Evolutionary conservation across 2,888 invertebrate genomes (phyloP).

Genomic region (Serrognathus titanus): DNA sequence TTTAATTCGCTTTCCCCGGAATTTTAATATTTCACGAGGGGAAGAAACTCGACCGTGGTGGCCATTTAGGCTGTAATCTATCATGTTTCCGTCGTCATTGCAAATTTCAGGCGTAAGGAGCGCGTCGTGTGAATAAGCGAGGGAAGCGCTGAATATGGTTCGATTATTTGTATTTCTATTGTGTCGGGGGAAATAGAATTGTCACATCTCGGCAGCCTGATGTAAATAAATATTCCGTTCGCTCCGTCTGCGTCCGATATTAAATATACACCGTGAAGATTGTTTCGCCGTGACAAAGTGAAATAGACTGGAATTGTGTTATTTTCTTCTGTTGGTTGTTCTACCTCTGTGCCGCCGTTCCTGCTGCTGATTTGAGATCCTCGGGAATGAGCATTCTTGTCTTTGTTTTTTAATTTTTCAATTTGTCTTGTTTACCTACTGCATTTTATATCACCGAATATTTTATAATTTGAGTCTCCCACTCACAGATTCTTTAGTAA

Average conservation of each 20-base stretch:
- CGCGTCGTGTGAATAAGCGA: background rate
- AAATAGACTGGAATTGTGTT: constrained; percentile 1
- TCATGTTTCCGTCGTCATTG: background rate
- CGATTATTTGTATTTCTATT: constrained; percentile 26
- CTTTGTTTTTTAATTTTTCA: too few relatives aligned
- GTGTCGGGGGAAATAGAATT: constrained; percentile 25
- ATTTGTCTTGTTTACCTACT: too few relatives aligned
- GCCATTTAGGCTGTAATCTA: background rate
- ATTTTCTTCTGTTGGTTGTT: too few relatives aligned
- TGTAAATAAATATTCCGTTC: constrained; percentile 24
- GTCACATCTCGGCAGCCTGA: constrained; percentile 24
- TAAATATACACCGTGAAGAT: constrained; percentile 24
- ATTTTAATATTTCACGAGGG: background rate
- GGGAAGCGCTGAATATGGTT: constrained; percentile 14
- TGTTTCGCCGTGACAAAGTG: constrained; percentile 13
- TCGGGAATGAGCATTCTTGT: too few relatives aligned
- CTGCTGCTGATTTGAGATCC: too few relatives aligned
- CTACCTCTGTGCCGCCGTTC: too few relatives aligned
- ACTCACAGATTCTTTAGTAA: too few relatives aligned
- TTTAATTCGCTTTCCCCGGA: background rate
- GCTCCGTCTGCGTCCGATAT: constrained; percentile 21
- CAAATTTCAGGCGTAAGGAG: background rate
- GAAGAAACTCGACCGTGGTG: background rate
- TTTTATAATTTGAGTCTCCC: too few relatives aligned
- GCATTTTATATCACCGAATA: too few relatives aligned